Evolutionary conservation across 2,113 vertebrate genomes (phyloP).

Genomic region (Melozone crissalis): DNA sequence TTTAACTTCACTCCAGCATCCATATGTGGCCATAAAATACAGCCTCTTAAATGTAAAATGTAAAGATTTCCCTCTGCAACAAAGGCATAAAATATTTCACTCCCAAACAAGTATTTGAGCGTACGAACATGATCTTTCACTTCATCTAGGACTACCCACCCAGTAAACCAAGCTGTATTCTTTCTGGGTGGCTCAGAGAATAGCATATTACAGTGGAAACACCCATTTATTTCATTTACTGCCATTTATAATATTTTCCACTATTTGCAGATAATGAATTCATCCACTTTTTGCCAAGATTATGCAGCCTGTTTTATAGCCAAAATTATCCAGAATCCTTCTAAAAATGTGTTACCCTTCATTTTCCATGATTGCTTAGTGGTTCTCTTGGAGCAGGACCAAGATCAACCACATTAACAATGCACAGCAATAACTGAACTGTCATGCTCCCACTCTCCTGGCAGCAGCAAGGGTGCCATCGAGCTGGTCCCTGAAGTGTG

Average conservation of each 20-base stretch:
- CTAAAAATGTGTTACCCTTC: slow-evolving; percentile 74
- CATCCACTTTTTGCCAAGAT: slow-evolving; percentile 75
- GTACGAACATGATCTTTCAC: slow-evolving; percentile 64
- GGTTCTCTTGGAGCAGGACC: slow-evolving; percentile 69
- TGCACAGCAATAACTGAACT: slow-evolving; percentile 72
- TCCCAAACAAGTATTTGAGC: slow-evolving; percentile 49
- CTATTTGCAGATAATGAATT: slow-evolving; percentile 81
- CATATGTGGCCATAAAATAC: slow-evolving; percentile 44
- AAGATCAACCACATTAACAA: slow-evolving; percentile 76
- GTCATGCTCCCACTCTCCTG: slow-evolving; percentile 53
- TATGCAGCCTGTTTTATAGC: slow-evolving; percentile 73
- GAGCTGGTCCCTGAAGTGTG: slow-evolving; percentile 32
- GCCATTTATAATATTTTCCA: slow-evolving; percentile 85
- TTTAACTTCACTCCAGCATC: slow-evolving; percentile 5
- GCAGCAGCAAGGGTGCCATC: slow-evolving; percentile 23
- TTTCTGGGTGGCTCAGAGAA: slow-evolving; percentile 81
- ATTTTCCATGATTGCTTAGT: slow-evolving; percentile 74
- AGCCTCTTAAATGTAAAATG: slow-evolving; percentile 21
- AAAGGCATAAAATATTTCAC: slow-evolving; percentile 58
- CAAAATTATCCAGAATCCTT: slow-evolving; percentile 75
- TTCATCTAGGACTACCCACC: slow-evolving; percentile 68
- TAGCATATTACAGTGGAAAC: slow-evolving; percentile 78
- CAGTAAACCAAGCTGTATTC: slow-evolving; percentile 73
- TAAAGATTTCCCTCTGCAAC: slow-evolving; percentile 57
- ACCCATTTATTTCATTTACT: slow-evolving; percentile 83